Conservation (phyloP, 2,113 vertebrate species). For the Campylorhamphus procurvoides region DNA sequence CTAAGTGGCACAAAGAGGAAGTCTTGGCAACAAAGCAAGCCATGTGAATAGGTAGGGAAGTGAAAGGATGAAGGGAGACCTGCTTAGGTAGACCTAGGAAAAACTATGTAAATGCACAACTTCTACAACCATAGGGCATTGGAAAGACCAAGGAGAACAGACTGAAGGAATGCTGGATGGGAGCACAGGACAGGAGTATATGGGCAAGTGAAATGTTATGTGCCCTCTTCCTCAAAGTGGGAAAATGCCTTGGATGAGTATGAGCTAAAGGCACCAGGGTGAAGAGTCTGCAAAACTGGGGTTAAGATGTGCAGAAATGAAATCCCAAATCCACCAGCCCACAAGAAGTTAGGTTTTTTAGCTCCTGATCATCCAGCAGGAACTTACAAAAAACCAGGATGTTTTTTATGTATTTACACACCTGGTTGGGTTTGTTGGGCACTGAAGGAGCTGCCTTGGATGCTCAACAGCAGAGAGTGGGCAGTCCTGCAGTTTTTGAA, state of each 20-base stretch:
- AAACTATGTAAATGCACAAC: not conserved
- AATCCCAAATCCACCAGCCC: not conserved
- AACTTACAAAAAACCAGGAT: not conserved
- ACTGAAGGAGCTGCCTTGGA: not conserved
- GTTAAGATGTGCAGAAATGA: not conserved
- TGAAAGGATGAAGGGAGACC: not conserved
- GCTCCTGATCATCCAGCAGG: rapidly evolving
- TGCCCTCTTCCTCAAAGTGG: rapidly evolving
- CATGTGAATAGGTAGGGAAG: not conserved
- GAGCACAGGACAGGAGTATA: not conserved
- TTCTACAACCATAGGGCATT: not conserved
- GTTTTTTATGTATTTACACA: not conserved
- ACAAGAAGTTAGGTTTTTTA: rapidly evolving
- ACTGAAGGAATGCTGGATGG: not conserved
- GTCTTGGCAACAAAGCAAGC: not conserved
- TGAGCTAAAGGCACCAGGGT: not conserved
- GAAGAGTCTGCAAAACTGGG: not conserved
- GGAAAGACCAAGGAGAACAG: not conserved
- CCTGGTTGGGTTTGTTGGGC: not conserved
- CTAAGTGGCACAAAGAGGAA: not conserved
- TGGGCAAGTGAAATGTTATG: not conserved
- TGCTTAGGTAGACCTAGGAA: not conserved
- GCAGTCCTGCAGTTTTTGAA: not conserved
- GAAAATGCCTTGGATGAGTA: not conserved
- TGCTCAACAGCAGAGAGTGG: not conserved